phyloP scores from a whole-genome alignment of 2,888 invertebrate genomes.

The Elysia crispata region DNA sequence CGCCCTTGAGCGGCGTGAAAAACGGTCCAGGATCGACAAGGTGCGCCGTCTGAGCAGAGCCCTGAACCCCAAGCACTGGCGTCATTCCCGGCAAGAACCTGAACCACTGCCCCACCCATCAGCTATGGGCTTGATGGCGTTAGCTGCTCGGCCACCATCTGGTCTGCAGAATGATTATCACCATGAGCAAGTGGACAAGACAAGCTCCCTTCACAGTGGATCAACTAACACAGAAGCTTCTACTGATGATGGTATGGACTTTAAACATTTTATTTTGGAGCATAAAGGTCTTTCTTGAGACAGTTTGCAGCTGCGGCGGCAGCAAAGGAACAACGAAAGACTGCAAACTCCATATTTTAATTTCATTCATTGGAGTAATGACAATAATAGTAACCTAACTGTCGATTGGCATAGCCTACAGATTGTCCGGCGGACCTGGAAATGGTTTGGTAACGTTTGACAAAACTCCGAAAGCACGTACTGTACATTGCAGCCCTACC shows the following conservation, averaged over 20 bases:
- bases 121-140: slow-evolving; percentile 33
- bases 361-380: too few species aligned
- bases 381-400: too few species aligned
- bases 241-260: slow-evolving; percentile 39
- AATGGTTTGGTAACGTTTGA: too few species aligned
- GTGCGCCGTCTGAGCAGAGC: slow-evolving; percentile 50
- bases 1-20: slow-evolving; percentile 24
- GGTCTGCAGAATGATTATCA: slow-evolving; percentile 37
- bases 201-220: neutral
- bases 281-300: neutral
- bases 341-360: neutral
- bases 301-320: neutral
- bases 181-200: slow-evolving; percentile 1
- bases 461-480: too few species aligned
- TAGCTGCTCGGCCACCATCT: neutral
- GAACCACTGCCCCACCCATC: slow-evolving; percentile 44
- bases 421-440: too few species aligned
- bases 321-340: neutral
- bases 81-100: slow-evolving; percentile 32
- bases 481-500: too few species aligned
- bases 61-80: slow-evolving; percentile 53
- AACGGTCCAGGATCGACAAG: slow-evolving; percentile 42
- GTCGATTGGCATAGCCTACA: too few species aligned
- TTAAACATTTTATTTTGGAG: too few species aligned
- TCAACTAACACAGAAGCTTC: slow-evolving; percentile 33